A percentile compares a stretch with the other conserved stretches of the same genome.
phyloP scores from a whole-genome alignment of 2,797 vertebrate species.

The Eidolon dupreanum region DNA sequence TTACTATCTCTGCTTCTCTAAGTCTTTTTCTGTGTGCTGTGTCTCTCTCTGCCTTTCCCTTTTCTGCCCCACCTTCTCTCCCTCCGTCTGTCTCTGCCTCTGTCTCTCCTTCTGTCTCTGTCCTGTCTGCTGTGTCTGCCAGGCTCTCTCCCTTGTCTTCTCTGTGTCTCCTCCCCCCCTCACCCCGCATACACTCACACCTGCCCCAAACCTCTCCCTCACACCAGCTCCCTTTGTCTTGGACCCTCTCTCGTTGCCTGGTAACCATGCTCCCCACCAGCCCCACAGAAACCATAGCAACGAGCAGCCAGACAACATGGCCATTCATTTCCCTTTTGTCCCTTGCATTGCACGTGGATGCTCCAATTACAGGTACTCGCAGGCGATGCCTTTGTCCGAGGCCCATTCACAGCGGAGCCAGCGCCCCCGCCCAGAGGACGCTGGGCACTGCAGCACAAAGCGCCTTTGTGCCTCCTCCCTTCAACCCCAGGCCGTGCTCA shows the following conservation, averaged over 20 bases:
- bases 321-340: constrained; percentile 77
- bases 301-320: constrained; percentile 28
- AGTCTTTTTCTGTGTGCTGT: background rate
- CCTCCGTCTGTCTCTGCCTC: background rate
- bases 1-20: background rate
- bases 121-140: background rate
- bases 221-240: constrained; percentile 29
- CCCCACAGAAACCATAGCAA: constrained; percentile 72
- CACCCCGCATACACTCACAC: background rate
- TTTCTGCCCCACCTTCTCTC: background rate
- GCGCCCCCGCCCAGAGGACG: background rate
- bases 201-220: constrained; percentile 24
- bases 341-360: constrained; percentile 42
- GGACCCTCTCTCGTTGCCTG: constrained; percentile 70
- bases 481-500: background rate
- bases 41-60: background rate
- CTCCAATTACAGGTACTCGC: constrained; percentile 76
- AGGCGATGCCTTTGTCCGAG: constrained; percentile 51
- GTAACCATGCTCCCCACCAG: constrained; percentile 66
- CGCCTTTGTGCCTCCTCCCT: background rate
- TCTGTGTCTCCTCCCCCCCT: background rate
- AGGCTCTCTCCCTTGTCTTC: background rate
- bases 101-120: background rate
- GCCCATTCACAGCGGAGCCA: constrained; percentile 10
- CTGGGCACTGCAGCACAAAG: background rate